Evolutionary conservation across 2,888 invertebrate genomes (phyloP), one percentile per base, ranked within the genome.

Genomic region (Ennomos quercinarius): DNA sequence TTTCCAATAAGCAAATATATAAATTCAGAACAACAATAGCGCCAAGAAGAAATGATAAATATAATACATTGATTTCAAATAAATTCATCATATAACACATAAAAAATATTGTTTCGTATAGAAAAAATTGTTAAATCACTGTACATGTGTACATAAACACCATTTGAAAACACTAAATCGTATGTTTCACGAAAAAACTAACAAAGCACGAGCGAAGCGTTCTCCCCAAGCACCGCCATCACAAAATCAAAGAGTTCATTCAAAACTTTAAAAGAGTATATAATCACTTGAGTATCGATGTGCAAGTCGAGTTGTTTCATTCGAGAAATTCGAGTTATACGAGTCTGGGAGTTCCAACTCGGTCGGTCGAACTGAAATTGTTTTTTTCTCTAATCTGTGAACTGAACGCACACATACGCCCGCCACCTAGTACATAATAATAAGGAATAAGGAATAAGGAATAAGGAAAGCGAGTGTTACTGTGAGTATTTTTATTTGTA

Each of bases 191-290:
- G 76, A 81, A 78, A 78, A 86, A 84, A 77, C 72, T 83, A 81
- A 81, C 87, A 83, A 84, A 87, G 81, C 69, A 77, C 72, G 83
- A 81, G 82, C 87, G 83, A 84, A 87, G 81, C 69, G 68, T 67
- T 65, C 80, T 82, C 83, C 81, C 82, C 86, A 88, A 90, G 90
- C 91, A 86, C 85, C 90, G 88, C 90, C 89, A 89, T 88, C 83
- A 88, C 86, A 83, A 70, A 67, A 85, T 84, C 85, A 83, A 17
- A 17, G 17, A 17, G 17, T 17, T 2, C 3, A 17, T 17, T n/a
- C n/a, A n/a, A n/a, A n/a, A n/a, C n/a, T n/a, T n/a, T n/a, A n/a
- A 17, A 17, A 17, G 3, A 17, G 1, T 17, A 17, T 17, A n/a
- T 17, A 17, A 17, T 17, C 17, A 17, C 17, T n/a, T n/a, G n/a